Percentiles rank a stretch among this genome's conserved stretches.
Conservation (phyloP, 2,797 vertebrate genomes). For the Pantherophis vulpinus region DNA sequence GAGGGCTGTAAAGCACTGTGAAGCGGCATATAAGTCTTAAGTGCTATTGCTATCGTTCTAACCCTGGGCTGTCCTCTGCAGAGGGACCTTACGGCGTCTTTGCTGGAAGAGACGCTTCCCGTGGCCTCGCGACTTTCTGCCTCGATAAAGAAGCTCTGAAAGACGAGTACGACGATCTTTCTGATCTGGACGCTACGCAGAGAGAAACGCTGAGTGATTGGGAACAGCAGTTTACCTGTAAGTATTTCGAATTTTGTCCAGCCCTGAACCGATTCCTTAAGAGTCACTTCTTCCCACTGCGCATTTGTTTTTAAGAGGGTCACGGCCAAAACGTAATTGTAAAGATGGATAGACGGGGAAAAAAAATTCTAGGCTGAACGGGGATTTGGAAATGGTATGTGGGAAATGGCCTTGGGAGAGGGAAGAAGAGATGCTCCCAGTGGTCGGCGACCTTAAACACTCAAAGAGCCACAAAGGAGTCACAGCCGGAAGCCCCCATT, state of each 20-base stretch:
- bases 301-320: background rate
- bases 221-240: conserved; percentile 95
- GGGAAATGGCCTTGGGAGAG: background rate
- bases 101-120: conserved; percentile 92
- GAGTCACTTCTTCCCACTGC: background rate
- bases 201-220: conserved; percentile 92
- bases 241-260: conserved; percentile 62
- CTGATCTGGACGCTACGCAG: conserved; percentile 88
- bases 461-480: no score
- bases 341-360: background rate
- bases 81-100: conserved; percentile 96
- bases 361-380: background rate
- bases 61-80: conserved; percentile 60
- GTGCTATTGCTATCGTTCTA: background rate
- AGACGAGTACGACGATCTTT: conserved; percentile 90
- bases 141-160: conserved; percentile 92
- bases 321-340: background rate
- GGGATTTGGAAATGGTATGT: background rate
- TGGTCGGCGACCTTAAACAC: no score
- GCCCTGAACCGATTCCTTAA: background rate
- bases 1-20: no score
- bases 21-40: no score
- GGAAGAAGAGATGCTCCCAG: no score
- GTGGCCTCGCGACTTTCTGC: conserved; percentile 96
- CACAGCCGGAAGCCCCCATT: no score